These are phyloP conservation scores for Pangasius sanitwongsei DNA, from an alignment of 2,797 vertebrate genomes.

Conservation along the genomic window DNA sequence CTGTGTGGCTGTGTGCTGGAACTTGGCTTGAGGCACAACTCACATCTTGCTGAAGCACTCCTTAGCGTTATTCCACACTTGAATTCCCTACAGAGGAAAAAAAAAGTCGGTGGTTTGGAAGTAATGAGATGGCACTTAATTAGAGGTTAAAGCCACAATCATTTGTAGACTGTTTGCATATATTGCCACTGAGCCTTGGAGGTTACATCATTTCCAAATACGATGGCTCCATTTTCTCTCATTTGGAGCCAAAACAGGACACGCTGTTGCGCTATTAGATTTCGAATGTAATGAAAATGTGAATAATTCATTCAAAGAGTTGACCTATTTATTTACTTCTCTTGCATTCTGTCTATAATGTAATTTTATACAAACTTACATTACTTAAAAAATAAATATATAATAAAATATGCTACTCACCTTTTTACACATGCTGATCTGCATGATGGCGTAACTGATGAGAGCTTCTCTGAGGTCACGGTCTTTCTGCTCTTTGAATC, in stretches of 20 bases:
- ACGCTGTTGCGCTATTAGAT: neutral
- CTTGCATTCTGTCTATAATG: neutral
- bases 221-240: neutral
- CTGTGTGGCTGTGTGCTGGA: constrained; percentile 40
- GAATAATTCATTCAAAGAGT: neutral
- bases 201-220: constrained; percentile 14
- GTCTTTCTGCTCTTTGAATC: constrained; percentile 93
- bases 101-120: neutral
- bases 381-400: neutral
- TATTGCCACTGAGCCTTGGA: constrained; percentile 15
- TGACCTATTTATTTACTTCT: neutral
- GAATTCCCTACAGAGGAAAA: constrained; percentile 85
- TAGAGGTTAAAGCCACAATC: constrained; percentile 27
- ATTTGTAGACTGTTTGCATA: constrained; percentile 10
- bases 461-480: constrained; percentile 90
- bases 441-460: constrained; percentile 93
- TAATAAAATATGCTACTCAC: constrained; percentile 64
- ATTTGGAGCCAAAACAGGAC: neutral
- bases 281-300: neutral
- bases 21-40: constrained; percentile 60
- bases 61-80: constrained; percentile 98
- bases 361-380: neutral
- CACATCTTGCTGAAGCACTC: constrained; percentile 99
- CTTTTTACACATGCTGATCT: constrained; percentile 98
- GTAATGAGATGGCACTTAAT: constrained; percentile 16